Evolutionary conservation across 2,888 invertebrate genomes (phyloP).

Genomic region (Mythimna pallens): DNA sequence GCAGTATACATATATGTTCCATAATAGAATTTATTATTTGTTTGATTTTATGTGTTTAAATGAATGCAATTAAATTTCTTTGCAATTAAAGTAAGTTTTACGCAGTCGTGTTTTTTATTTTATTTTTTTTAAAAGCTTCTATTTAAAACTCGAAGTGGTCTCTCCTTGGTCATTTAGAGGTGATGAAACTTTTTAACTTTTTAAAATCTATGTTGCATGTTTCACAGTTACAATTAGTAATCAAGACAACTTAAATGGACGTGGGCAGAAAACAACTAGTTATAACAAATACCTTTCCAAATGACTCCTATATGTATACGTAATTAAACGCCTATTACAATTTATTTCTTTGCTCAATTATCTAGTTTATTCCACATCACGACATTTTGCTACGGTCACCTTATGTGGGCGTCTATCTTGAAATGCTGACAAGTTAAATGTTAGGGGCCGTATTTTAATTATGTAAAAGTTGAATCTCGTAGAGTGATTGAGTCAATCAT

Average conservation of each 20-base stretch:
- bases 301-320: constrained; percentile 16
- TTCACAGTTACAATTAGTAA: background rate
- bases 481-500: constrained; percentile 19
- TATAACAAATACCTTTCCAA: constrained; percentile 25
- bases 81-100: too few species aligned
- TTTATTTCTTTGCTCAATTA: constrained; percentile 53
- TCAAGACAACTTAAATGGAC: background rate
- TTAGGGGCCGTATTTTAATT: constrained; percentile 43
- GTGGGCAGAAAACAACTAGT: constrained; percentile 40
- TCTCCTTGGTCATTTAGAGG: background rate
- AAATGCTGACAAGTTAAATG: constrained; percentile 34
- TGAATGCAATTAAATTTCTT: too few species aligned
- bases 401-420: constrained; percentile 51
- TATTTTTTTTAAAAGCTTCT: background rate
- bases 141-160: background rate
- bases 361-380: constrained; percentile 48
- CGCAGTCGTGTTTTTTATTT: background rate
- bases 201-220: background rate
- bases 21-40: too few species aligned
- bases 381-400: constrained; percentile 11
- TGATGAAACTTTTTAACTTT: too few species aligned
- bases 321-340: constrained; percentile 58
- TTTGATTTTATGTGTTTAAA: too few species aligned
- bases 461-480: constrained; percentile 48
- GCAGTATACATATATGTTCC: too few species aligned